These are phyloP conservation scores for Diorhabda elongata DNA, from an alignment of 1,140 invertebrate species.

Conservation along the genomic window DNA sequence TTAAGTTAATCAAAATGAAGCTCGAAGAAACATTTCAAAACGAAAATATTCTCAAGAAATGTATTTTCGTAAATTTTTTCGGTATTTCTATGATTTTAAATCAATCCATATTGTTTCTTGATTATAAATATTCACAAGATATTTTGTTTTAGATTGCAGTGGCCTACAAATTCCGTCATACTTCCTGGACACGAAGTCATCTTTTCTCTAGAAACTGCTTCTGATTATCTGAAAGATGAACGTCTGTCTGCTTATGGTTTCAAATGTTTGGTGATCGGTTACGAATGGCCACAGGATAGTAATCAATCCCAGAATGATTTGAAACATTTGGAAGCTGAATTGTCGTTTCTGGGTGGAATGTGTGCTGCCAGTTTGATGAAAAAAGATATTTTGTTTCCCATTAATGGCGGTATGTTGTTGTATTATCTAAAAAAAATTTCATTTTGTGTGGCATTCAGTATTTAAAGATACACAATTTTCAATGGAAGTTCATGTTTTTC, in stretches of 20 bases:
- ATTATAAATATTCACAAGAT: not conserved
- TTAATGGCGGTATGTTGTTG: constrained; percentile 52
- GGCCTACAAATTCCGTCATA: constrained; percentile 82
- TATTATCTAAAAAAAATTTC: too few relatives aligned
- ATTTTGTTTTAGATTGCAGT: constrained; percentile 61
- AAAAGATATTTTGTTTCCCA: constrained; percentile 73
- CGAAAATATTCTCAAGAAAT: too few relatives aligned
- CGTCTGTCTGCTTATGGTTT: constrained; percentile 82
- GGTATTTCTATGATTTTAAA: too few relatives aligned
- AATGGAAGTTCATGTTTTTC: too few relatives aligned
- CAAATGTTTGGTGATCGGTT: constrained; percentile 87
- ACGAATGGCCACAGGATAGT: constrained; percentile 68
- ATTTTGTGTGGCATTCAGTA: too few relatives aligned
- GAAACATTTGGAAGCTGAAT: constrained; percentile 81
- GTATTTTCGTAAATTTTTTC: too few relatives aligned
- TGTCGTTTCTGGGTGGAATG: constrained; percentile 85
- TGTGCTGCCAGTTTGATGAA: constrained; percentile 85
- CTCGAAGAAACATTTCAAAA: too few relatives aligned
- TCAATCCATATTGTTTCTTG: too few relatives aligned
- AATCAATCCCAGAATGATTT: constrained; percentile 51
- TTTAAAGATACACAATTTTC: too few relatives aligned
- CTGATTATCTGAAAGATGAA: constrained; percentile 92
- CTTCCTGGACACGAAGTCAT: constrained; percentile 92
- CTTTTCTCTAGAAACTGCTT: constrained; percentile 92
- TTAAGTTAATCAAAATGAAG: too few relatives aligned